Base-by-base conservation (phyloP, 2,888 invertebrate genomes). In the Stegophylla sp. region DNA sequence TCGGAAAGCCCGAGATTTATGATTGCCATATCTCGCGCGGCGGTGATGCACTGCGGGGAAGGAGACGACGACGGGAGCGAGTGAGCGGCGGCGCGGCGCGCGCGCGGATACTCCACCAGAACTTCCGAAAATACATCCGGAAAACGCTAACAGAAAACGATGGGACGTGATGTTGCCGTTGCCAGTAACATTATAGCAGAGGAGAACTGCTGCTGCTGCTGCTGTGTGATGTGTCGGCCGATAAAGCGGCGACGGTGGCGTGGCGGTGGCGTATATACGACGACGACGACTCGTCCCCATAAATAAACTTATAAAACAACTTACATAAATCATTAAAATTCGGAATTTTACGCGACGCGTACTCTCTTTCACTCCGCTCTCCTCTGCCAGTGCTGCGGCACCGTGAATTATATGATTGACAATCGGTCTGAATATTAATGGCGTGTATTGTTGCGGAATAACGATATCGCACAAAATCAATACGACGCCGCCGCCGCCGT, bases 1-100 rank as follows among this genome's bases (percentile, higher is more conserved):
- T 74, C 73, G 73, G 73, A 74, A 74, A 74, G 45, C 61, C 73
- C 45, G 41, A 74, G 73, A 74, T 74, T 74, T 74, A 74, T 34
- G 73, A 74, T 82, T 59, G 74, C 66, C 72, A 45, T 53, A 74
- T 56, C 66, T 69, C 41, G 59, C 41, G 59, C 61, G 23, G 69
- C 53, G 26, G 81, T n/a, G 59, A 28, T 12, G 63, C 34, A 13
- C 23, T 15, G 45, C 76, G 63, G 66, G 53, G 67, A 76, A 56
- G 9, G 20, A n/a, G n/a, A n/a, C n/a, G n/a, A n/a, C n/a, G n/a
- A n/a, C n/a, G n/a, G n/a, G n/a, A 61, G 3, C 23, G 7, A 41
- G 28, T 41, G 13, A 26, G 9, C 34, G 7, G 34, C 43, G 17
- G 53, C 20, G 15, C 71, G 48, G 15, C 26, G 23, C 67, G 10